Evolutionary conservation across 1,140 invertebrate genomes (phyloP), one percentile per base, ranked within the genome.

Genomic region (Globodera ellingtonae): DNA sequence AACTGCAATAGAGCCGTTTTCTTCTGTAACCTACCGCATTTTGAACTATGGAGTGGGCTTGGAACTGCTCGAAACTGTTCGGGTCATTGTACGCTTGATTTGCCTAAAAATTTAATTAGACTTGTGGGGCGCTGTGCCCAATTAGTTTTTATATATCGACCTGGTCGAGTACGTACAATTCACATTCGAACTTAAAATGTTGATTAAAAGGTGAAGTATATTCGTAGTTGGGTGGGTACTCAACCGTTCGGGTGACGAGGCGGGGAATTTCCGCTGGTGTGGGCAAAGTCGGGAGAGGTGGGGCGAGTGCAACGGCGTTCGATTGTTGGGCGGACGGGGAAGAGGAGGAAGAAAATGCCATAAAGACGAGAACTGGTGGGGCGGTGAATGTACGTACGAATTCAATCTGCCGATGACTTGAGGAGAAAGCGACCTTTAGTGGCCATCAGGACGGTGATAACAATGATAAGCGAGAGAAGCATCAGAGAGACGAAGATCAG

Each of bases 401-500:
- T 24, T 24, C 24, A 24, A 24, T 24, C 24, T 24, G 24, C 24
- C 24, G 24, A 24, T 24, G 24, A 0, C 7, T 6, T 7, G 6
- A 6, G 24, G 50, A n/a, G n/a, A 44, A 62, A n/a, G n/a, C 52
- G 18, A 75, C 79, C 70, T 62, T 75, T 73, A 10, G 79, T 80
- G 24, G 48, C 18, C 13, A 80, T 56, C 15, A 80, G 69, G 35
- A 80, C 52, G 50, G 78, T 52, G 47, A 80, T 65, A 9, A 80
- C n/a, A 66, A 80, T 18, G 66, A 80, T 80, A 24, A 80, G 48
- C 10, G 24, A 71, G 56, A 80, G 50, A 21, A 80, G 70, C 46
- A 80, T 56, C 46, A 77, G 35, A 56, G 79, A 62, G 21, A 80
- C 73, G 47, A 75, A 15, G 65, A 80, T 78, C 50, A 80, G 56